Conservation (phyloP, 1,140 invertebrate species). For the Sitodiplosis mosellana region DNA sequence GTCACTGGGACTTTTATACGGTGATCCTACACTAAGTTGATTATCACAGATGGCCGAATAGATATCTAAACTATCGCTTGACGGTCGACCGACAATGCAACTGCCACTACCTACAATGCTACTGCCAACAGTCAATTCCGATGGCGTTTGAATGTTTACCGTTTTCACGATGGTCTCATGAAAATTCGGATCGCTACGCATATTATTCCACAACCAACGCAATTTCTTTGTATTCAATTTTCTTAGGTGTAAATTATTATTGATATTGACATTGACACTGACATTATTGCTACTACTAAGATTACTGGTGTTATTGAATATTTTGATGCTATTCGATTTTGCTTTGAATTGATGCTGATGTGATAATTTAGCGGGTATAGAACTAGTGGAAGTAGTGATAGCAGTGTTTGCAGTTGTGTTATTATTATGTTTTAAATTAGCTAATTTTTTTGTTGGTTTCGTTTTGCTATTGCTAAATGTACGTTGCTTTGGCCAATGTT, state of each 20-base stretch:
- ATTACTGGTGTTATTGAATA: background rate
- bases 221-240: background rate
- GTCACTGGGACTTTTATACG: conserved; percentile 1
- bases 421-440: background rate
- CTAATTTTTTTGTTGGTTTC: background rate
- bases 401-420: too few species aligned
- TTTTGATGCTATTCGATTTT: background rate
- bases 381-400: too few species aligned
- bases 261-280: too few species aligned
- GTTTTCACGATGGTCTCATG: background rate
- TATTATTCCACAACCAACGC: background rate
- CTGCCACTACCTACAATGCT: too few species aligned
- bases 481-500: conserved; percentile 1
- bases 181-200: conserved; percentile 1
- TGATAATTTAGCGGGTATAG: background rate
- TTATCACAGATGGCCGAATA: conserved; percentile 14
- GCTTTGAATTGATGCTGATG: conserved; percentile 1
- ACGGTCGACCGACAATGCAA: too few species aligned
- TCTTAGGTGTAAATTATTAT: too few species aligned
- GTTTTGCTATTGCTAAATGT: background rate
- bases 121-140: too few species aligned
- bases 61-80: conserved; percentile 6
- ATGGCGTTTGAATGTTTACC: background rate
- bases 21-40: conserved; percentile 12
- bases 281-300: too few species aligned